These are phyloP conservation scores for Karalla daura DNA, from an alignment of 2,797 vertebrate genomes.

Conservation along the genomic window DNA sequence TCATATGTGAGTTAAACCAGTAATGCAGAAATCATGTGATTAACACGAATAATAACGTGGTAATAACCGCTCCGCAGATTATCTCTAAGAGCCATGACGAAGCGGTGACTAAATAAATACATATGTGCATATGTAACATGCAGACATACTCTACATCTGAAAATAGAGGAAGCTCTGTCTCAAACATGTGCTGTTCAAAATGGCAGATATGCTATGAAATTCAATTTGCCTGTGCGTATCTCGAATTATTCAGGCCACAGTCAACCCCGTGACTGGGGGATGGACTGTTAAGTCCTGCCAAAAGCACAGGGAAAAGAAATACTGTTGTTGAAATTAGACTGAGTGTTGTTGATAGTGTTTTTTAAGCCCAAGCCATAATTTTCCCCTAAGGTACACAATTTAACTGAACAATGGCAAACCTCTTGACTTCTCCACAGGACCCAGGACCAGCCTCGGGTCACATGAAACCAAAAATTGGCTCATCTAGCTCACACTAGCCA, in stretches of 20 bases:
- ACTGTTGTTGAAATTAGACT: slow-evolving; percentile 47
- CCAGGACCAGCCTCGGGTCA: slow-evolving; percentile 39
- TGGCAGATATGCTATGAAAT: slow-evolving; percentile 57
- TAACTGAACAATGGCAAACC: slow-evolving; percentile 41
- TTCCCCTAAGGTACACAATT: slow-evolving; percentile 45
- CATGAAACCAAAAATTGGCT: slow-evolving; percentile 28
- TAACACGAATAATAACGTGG: neutral
- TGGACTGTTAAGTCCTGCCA: slow-evolving; percentile 44
- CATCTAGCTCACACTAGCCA: slow-evolving; percentile 10
- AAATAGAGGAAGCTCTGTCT: slow-evolving; percentile 42
- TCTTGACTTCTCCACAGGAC: slow-evolving; percentile 19
- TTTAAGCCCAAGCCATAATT: slow-evolving; percentile 22
- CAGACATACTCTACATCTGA: slow-evolving; percentile 28
- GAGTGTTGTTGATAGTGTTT: slow-evolving; percentile 36
- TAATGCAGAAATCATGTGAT: neutral
- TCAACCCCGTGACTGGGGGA: slow-evolving; percentile 55
- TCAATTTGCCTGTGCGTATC: slow-evolving; percentile 59
- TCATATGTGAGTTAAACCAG: neutral
- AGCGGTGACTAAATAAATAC: neutral
- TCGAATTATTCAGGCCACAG: slow-evolving; percentile 54
- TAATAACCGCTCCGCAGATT: neutral
- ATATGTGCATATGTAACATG: neutral
- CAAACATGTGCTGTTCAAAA: slow-evolving; percentile 45
- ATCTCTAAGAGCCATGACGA: neutral
- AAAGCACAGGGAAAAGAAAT: slow-evolving; percentile 39